Evolutionary conservation across 1,140 invertebrate genomes (phyloP), one percentile per base, ranked within the genome.

Genomic region (Cotesia chilonis): DNA sequence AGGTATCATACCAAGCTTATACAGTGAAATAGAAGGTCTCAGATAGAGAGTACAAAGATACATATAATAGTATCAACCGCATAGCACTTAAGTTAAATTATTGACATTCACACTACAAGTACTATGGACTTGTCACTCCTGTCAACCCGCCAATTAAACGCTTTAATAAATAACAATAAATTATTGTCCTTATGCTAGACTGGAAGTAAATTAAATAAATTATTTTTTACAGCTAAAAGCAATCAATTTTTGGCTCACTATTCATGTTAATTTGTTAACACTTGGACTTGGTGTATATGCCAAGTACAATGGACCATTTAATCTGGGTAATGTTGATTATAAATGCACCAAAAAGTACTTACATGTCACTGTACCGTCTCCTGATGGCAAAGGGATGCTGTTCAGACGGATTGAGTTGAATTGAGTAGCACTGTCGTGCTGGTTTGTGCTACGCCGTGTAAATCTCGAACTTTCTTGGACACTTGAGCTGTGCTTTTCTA

Each of bases 351-450:
- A 9, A 10, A 47, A 47, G 41, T 47, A 87, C 88, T 83, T 84
- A 94, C 93, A 92, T 79, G 90, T 90, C 68, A 94, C 90, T 83
- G 90, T 90, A 79, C 92, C 92, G 80, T 91, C 91, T 76, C 90
- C 90, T 59, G 81, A 90, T 72, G 92, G 92, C 73, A 94, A 84
- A 69, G 92, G 92, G 74, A 94, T 92, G 78, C 92, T 92, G 80
- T 92, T 90, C 71, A 94, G 85, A 74, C 91, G 89, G 68, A 94
- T 89, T 68, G 89, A 85, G 79, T 91, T 87, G 81, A 91, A 94
- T 69, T 87, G 80, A 65, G 83, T 82, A 75, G 63, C 64, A 64
- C 69, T 71, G 35, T 72, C 68, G 59, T 80, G 64, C 64, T 82
- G 80, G 10, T 76, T 75, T 71, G 78, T 80, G 51, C 80, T 85